Evolutionary conservation across 2,888 invertebrate species (phyloP), one percentile per base, ranked within the genome.

Genomic region (Dione juno): DNA sequence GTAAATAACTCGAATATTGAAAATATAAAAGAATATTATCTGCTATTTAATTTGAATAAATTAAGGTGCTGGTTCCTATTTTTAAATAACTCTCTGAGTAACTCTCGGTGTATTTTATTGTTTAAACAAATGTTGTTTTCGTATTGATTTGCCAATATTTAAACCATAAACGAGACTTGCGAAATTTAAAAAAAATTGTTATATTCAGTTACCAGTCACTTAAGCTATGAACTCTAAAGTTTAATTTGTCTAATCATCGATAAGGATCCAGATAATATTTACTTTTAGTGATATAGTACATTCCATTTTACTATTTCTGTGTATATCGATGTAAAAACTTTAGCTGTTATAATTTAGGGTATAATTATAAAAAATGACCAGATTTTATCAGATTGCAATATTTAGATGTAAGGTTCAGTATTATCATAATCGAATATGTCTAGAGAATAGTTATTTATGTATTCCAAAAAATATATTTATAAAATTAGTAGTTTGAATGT

Each of bases 301-400:
- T 91, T 89, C 89, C 88, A 86, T 81, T 78, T 76, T 74, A 77
- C 76, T 79, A 77, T 77, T 78, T 81, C 75, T 81, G 78, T 91
- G 88, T 91, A 89, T 81, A 91, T 88, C 88, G 84, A 81, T 90
- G 88, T 91, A 90, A 81, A 91, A 88, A 88, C 82, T 77, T 16
- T 37, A 50, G 82, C 81, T 71, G 70, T 58, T 77, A 82, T 82
- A 85, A 86, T 80, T 78, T 85, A 83, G 82, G 80, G 72, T 75
- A 72, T 77, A 57, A 83, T 87, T 89, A 89, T 88, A 86, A 87
- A 28, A 84, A 89, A 89, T 88, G 90, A 90, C 88, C 92, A 93
- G 90, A 92, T 91, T 92, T 90, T 92, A 93, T 92, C 88, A 90
- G 85, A 91, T 89, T 89, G 93, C 93, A 93, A 93, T 93, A 93